These are phyloP conservation scores for Meda fulgida DNA, from an alignment of 2,797 vertebrate genomes.

Conservation along the genomic window DNA sequence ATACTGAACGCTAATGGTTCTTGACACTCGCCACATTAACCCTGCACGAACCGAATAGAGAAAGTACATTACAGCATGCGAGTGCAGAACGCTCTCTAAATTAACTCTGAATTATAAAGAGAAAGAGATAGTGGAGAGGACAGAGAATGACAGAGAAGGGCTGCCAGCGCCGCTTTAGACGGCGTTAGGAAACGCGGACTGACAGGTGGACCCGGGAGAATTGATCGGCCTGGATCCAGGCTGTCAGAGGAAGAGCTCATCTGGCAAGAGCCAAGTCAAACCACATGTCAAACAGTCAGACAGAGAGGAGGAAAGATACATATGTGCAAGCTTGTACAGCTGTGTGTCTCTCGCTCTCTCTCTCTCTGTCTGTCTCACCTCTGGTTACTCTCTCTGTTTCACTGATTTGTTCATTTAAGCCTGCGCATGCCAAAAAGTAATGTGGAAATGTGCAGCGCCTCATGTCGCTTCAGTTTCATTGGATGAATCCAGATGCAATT, in stretches of 20 bases:
- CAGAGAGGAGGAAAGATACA: constrained; percentile 49
- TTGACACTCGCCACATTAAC: constrained; percentile 41
- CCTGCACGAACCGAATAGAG: constrained; percentile 27
- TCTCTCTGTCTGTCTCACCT: not conserved
- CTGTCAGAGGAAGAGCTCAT: constrained; percentile 78
- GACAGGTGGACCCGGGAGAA: constrained; percentile 82
- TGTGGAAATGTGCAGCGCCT: not conserved
- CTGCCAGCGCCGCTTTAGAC: constrained; percentile 77
- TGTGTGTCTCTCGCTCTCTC: constrained; percentile 60
- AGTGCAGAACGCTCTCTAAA: constrained; percentile 15
- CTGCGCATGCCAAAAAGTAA: not conserved
- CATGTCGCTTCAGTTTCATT: not conserved
- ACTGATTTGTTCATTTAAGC: constrained; percentile 33
- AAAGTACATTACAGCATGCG: not conserved
- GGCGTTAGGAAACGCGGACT: constrained; percentile 72
- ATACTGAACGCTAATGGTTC: not conserved
- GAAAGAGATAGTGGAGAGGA: constrained; percentile 33
- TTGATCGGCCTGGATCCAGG: constrained; percentile 78
- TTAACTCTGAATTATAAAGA: constrained; percentile 35
- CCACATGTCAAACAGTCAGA: constrained; percentile 71
- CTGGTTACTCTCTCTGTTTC: constrained; percentile 10
- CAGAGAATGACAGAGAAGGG: constrained; percentile 66
- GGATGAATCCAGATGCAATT: constrained; percentile 3
- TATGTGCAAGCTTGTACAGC: constrained; percentile 68
- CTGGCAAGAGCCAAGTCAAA: constrained; percentile 72